These are phyloP conservation scores for fruit fly (Drosophila melanogaster) DNA, from an alignment of 1,140 invertebrate genomes.

Conservation along the genomic window Release_6_plus_ISO1_MT NC_004354.4:14462001-14462500, in stretches of 20 bases:
- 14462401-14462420: neutral
- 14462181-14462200: slow-evolving; percentile 11
- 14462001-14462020: slow-evolving; percentile 38
- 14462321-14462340: slow-evolving; percentile 63
- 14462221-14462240: neutral
- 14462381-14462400: slow-evolving; percentile 8
- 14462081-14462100: slow-evolving; percentile 34
- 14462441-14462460: slow-evolving; percentile 18
- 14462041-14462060: slow-evolving; percentile 32
- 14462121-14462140: slow-evolving; percentile 40
- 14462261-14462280: slow-evolving; percentile 1
- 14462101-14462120: slow-evolving; percentile 33
- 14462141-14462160: slow-evolving; percentile 47
- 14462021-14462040: slow-evolving; percentile 30
- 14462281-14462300: slow-evolving; percentile 23
- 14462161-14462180: slow-evolving; percentile 38
- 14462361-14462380: slow-evolving; percentile 35
- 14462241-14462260: slow-evolving; percentile 11
- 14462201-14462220: neutral
- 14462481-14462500: slow-evolving; percentile 13
- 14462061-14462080: slow-evolving; percentile 40
- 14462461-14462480: slow-evolving; percentile 12
- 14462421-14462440: neutral
- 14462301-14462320: slow-evolving; percentile 36
- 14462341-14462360: slow-evolving; percentile 61